Evolutionary conservation across 2,113 vertebrate genomes (phyloP).

Genomic region (Tautogolabrus adspersus): DNA sequence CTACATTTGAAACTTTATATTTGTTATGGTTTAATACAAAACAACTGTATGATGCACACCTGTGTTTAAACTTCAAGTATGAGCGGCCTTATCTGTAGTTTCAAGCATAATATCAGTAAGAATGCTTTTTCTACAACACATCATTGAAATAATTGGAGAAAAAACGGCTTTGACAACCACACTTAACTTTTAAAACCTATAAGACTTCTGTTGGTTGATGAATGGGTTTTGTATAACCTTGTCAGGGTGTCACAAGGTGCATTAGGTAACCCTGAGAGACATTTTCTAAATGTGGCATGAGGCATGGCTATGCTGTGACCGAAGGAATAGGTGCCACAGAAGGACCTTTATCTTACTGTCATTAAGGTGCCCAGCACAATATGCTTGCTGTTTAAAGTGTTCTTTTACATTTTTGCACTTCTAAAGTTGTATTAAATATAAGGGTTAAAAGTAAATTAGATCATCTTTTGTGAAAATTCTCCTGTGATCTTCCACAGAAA

Average conservation of each 20-base stretch:
- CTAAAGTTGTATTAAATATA: too few species aligned
- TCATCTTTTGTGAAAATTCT: too few species aligned
- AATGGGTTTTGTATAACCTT: constrained; percentile 77
- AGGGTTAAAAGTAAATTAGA: not conserved
- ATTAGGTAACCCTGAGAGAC: constrained; percentile 82
- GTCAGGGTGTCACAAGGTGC: constrained; percentile 78
- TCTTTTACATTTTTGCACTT: not conserved
- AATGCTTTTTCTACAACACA: too few species aligned
- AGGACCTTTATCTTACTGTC: constrained; percentile 67
- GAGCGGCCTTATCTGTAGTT: not conserved
- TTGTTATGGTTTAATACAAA: not conserved
- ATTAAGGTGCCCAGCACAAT: constrained; percentile 41
- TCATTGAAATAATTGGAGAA: not conserved
- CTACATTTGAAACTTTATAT: not conserved
- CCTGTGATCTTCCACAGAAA: not conserved
- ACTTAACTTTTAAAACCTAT: constrained; percentile 30
- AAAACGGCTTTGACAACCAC: not conserved
- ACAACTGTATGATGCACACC: not conserved
- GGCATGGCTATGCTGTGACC: constrained; percentile 84
- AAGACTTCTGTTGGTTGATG: constrained; percentile 57
- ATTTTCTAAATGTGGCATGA: constrained; percentile 85
- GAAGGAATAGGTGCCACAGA: constrained; percentile 73
- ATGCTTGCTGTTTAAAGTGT: constrained; percentile 15
- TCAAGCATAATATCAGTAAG: not conserved
- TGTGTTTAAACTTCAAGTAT: not conserved